Percentiles rank a stretch among this genome's conserved stretches.
Conservation (phyloP, 2,113 vertebrate genomes). For the Leucosticte australis region DNA sequence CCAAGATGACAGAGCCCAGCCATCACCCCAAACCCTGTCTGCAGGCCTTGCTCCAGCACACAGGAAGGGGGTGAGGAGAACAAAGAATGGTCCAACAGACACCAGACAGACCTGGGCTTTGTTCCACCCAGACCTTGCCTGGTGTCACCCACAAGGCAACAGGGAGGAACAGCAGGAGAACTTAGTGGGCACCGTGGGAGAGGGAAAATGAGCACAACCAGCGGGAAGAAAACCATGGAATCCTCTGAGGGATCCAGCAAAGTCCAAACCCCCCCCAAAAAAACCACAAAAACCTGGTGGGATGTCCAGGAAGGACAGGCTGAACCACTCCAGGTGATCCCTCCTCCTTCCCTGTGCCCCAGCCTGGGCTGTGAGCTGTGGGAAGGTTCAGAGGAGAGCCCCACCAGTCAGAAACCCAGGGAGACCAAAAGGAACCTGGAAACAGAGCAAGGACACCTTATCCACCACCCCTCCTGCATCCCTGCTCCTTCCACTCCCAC, state of each 20-base stretch:
- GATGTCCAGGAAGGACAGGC: neutral
- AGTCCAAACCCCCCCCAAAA: rapidly evolving
- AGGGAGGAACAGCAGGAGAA: neutral
- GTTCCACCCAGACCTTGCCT: neutral
- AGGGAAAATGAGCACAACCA: neutral
- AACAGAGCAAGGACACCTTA: neutral
- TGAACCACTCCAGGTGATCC: neutral
- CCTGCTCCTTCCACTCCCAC: neutral
- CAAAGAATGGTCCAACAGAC: neutral
- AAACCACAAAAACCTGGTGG: rapidly evolving
- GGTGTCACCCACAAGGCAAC: neutral
- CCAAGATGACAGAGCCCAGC: neutral
- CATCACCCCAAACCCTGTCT: rapidly evolving
- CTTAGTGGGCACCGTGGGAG: rapidly evolving
- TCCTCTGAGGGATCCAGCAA: neutral
- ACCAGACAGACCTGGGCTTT: rapidly evolving
- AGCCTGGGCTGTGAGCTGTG: neutral
- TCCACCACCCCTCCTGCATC: neutral
- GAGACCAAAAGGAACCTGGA: neutral
- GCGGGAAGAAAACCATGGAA: neutral
- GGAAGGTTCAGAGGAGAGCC: neutral
- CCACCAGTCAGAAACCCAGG: neutral
- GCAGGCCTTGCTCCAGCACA: neutral
- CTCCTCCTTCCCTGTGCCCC: neutral
- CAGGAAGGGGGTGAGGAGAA: neutral